phyloP scores from a whole-genome alignment of 2,797 vertebrate species.

The Pelobates cultripes region DNA sequence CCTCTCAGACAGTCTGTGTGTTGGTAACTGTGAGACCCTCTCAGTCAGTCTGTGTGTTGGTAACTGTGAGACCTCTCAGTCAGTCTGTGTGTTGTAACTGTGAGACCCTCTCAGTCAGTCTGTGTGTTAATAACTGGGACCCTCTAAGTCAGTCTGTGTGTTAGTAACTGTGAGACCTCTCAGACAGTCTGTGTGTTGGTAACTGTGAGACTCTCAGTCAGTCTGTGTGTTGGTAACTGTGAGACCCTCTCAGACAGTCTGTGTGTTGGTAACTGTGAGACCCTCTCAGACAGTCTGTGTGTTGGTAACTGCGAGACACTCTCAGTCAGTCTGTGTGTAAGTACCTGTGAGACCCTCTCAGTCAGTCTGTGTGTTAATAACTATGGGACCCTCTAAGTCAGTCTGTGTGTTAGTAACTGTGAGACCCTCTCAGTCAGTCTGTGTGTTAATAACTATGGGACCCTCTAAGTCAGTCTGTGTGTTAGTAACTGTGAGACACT shows the following conservation, averaged over 20 bases:
- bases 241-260: not conserved
- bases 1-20: not conserved
- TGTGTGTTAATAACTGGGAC: not conserved
- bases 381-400: not conserved
- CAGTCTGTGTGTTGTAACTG: not conserved
- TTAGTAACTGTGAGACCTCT: not conserved
- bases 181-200: not conserved
- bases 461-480: not conserved
- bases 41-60: not conserved
- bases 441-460: not conserved
- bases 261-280: not conserved
- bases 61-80: not conserved
- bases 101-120: not conserved
- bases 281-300: not conserved
- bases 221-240: not conserved
- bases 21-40: not conserved
- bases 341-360: not conserved
- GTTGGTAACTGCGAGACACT: not conserved
- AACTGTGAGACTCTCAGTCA: not conserved
- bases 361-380: not conserved
- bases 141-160: not conserved
- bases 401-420: not conserved
- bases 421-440: not conserved
- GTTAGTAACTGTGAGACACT: not conserved
- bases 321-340: not conserved